Evolutionary conservation across 1,140 invertebrate genomes (phyloP).

Genomic region (Ips typographus): DNA sequence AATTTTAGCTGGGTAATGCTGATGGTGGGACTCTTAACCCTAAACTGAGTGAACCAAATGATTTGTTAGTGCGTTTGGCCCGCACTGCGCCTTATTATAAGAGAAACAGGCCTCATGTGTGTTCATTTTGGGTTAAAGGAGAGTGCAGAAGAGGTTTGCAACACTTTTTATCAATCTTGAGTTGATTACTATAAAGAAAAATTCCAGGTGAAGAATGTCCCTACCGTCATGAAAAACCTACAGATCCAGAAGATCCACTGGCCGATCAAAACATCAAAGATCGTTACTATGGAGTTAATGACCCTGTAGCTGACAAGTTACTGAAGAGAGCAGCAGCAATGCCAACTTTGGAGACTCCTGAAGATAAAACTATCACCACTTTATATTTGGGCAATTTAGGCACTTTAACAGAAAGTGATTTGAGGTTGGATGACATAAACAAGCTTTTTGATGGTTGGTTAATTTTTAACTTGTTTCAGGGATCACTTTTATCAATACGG

Average conservation of each 20-base stretch:
- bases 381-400: constrained; percentile 94
- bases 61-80: constrained; percentile 92
- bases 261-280: constrained; percentile 99
- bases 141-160: constrained; percentile 85
- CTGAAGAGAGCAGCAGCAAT: constrained; percentile 90
- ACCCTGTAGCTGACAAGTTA: constrained; percentile 98
- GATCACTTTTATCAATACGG: constrained; percentile 98
- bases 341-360: constrained; percentile 92
- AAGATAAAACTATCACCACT: constrained; percentile 95
- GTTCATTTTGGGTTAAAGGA: constrained; percentile 99
- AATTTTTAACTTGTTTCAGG: constrained; percentile 53
- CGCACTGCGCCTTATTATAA: constrained; percentile 98
- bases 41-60: constrained; percentile 78
- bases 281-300: constrained; percentile 96
- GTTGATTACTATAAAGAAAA: too few relatives aligned
- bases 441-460: background rate
- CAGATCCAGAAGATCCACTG: constrained; percentile 98
- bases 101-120: constrained; percentile 97
- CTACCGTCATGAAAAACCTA: constrained; percentile 98
- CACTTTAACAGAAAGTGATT: constrained; percentile 88
- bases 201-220: constrained; percentile 90
- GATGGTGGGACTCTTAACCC: constrained; percentile 64
- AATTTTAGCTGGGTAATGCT: constrained; percentile 48
- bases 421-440: constrained; percentile 59
- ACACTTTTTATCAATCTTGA: background rate